Evolutionary conservation across 2,797 vertebrate genomes (phyloP).

Genomic region (Phrynocephalus vlangalii): DNA sequence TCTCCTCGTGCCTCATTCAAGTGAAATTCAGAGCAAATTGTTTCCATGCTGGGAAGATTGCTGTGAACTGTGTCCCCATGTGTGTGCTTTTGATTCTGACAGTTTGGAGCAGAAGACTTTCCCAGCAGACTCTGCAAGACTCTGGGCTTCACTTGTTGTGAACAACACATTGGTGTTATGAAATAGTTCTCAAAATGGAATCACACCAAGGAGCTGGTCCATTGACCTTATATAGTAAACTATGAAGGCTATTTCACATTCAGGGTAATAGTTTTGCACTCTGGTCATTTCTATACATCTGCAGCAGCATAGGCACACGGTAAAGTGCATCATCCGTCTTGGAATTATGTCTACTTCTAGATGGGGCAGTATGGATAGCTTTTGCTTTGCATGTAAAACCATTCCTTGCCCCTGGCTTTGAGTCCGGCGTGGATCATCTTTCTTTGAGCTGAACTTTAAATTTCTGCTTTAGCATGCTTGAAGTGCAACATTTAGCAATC

Average conservation of each 20-base stretch:
- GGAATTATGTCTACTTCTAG: not conserved
- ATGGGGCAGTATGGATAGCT: too few relatives aligned
- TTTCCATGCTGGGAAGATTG: constrained; percentile 45
- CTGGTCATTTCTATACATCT: constrained; percentile 16
- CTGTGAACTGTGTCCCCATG: constrained; percentile 26
- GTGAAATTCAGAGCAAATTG: constrained; percentile 48
- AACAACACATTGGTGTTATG: constrained; percentile 52
- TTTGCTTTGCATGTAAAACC: not conserved
- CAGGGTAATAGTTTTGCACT: constrained; percentile 21
- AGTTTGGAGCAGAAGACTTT: not conserved
- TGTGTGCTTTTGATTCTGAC: constrained; percentile 35
- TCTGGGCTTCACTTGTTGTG: constrained; percentile 48
- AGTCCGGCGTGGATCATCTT: not conserved
- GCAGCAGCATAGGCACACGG: not conserved
- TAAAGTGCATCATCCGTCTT: not conserved
- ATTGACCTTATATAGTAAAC: constrained; percentile 51
- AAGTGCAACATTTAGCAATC: constrained; percentile 16
- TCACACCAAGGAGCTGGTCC: constrained; percentile 18
- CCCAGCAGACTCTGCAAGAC: constrained; percentile 33
- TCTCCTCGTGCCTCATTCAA: constrained; percentile 44
- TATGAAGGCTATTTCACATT: not conserved
- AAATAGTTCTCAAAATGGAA: constrained; percentile 42
- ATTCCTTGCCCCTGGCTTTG: not conserved
- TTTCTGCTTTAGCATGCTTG: constrained; percentile 19
- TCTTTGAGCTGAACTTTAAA: not conserved